Evolutionary conservation across 1,140 invertebrate species (phyloP).

Genomic region (Bombus superbus): DNA sequence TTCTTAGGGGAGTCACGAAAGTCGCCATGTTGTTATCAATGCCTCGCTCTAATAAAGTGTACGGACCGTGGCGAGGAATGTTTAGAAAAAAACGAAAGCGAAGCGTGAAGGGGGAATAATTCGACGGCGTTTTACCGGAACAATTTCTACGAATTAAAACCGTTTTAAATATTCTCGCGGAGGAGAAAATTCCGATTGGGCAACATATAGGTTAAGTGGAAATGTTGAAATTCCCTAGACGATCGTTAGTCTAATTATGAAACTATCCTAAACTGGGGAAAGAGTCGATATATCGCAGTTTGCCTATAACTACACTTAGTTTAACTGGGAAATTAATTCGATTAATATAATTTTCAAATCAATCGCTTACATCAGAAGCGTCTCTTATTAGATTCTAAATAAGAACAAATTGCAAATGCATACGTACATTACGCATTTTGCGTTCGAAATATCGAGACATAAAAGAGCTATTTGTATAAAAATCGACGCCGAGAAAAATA

Average conservation of each 20-base stretch:
- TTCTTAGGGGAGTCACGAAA: neutral
- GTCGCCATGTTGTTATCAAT: neutral
- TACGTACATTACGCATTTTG: neutral
- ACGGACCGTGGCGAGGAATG: slow-evolving; percentile 33
- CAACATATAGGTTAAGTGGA: neutral
- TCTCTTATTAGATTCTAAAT: neutral
- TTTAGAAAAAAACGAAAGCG: neutral
- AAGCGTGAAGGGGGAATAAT: neutral
- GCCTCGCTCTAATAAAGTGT: slow-evolving; percentile 4
- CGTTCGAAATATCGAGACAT: neutral
- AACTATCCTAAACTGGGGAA: too few species aligned
- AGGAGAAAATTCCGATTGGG: neutral
- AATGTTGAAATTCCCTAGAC: neutral
- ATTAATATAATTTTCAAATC: too few species aligned
- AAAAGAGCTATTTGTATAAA: neutral
- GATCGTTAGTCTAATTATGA: neutral
- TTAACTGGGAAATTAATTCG: too few species aligned
- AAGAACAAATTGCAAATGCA: neutral
- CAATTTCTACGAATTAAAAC: neutral
- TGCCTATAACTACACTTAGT: too few species aligned
- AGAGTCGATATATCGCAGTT: too few species aligned
- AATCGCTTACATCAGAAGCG: too few species aligned
- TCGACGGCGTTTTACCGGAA: neutral
- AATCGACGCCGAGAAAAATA: too few species aligned
- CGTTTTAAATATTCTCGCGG: neutral